Evolutionary conservation across 1,140 invertebrate species (phyloP).

Genomic region (Atta texana): DNA sequence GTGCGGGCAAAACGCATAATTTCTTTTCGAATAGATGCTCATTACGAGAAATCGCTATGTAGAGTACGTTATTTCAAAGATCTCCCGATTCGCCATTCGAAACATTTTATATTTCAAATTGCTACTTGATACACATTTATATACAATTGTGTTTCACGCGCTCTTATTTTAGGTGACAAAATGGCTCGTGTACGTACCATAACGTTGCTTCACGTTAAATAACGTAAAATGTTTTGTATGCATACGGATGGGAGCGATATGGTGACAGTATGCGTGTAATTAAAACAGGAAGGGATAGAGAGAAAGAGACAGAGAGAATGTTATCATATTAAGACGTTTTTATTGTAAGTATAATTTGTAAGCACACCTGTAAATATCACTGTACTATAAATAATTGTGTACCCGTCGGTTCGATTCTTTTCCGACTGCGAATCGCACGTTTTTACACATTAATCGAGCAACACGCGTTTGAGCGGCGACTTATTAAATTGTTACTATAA

Average conservation of each 20-base stretch:
- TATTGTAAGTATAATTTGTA: constrained; percentile 69
- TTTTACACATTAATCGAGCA: constrained; percentile 52
- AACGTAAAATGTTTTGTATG: constrained; percentile 59
- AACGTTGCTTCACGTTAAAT: constrained; percentile 55
- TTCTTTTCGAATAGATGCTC: not conserved
- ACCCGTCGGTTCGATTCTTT: constrained; percentile 64
- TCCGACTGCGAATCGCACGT: constrained; percentile 60
- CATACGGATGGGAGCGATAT: constrained; percentile 15
- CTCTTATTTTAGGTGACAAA: constrained; percentile 31
- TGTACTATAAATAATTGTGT: constrained; percentile 72
- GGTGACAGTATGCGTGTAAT: not conserved
- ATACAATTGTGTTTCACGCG: not conserved
- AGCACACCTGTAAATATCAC: constrained; percentile 72
- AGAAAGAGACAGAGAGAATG: not conserved
- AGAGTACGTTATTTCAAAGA: not conserved
- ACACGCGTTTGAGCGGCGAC: constrained; percentile 34
- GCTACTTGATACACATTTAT: constrained; percentile 5
- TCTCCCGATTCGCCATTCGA: not conserved
- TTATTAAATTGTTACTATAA: constrained; percentile 50
- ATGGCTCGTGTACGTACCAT: constrained; percentile 20
- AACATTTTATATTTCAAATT: constrained; percentile 25
- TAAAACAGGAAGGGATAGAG: not conserved
- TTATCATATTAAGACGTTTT: constrained; percentile 48
- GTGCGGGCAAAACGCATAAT: not conserved
- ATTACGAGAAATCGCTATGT: not conserved